Evolutionary conservation across 2,888 invertebrate genomes (phyloP).

Genomic region (Volucella bombylans): DNA sequence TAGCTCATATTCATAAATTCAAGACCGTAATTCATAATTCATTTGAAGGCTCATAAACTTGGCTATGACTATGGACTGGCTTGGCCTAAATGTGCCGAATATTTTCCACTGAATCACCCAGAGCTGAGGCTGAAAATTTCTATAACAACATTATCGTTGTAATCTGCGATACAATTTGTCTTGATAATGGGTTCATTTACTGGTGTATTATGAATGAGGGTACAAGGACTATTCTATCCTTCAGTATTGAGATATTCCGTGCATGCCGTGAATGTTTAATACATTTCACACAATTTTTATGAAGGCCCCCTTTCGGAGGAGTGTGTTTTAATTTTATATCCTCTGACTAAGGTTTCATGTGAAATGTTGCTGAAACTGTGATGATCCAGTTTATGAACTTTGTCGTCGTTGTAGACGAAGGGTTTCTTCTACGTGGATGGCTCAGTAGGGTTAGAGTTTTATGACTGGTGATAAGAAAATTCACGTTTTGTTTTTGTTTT

Average conservation of each 20-base stretch:
- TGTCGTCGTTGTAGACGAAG: neutral
- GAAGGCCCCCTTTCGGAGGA: neutral
- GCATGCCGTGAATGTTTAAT: conserved; percentile 41
- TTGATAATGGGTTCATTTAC: conserved; percentile 54
- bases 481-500: too few species aligned
- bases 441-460: too few species aligned
- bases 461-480: too few species aligned
- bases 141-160: conserved; percentile 53
- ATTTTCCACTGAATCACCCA: conserved; percentile 39
- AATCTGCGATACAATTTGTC: conserved; percentile 66
- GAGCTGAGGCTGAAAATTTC: conserved; percentile 34
- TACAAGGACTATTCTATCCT: conserved; percentile 16
- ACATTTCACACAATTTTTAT: conserved; percentile 41
- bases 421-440: neutral
- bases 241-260: conserved; percentile 11
- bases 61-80: neutral
- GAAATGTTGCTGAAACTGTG: conserved; percentile 32
- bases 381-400: neutral
- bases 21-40: conserved; percentile 52
- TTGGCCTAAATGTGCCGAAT: neutral
- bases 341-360: conserved; percentile 32
- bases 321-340: conserved; percentile 48
- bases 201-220: conserved; percentile 42
- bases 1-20: conserved; percentile 44
- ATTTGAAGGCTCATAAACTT: conserved; percentile 5